Conservation (phyloP, 2,888 invertebrate species). For the Carabus problematicus region DNA sequence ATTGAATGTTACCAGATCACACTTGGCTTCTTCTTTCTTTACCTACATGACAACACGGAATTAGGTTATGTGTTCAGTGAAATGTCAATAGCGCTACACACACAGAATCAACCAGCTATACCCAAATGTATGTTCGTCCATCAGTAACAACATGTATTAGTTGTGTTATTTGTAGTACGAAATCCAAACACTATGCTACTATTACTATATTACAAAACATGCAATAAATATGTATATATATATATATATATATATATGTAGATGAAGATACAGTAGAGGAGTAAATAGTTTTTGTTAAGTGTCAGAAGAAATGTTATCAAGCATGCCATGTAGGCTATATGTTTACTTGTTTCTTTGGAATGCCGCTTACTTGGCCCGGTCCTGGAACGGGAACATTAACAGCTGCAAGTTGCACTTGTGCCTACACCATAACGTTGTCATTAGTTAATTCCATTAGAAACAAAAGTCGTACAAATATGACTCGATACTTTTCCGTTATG, state of each 20-base stretch:
- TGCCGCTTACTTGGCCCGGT: constrained; percentile 10
- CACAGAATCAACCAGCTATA: too few relatives aligned
- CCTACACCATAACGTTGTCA: constrained; percentile 8
- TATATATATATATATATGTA: too few relatives aligned
- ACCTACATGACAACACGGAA: constrained; percentile 3
- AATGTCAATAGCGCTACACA: too few relatives aligned
- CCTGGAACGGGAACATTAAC: constrained; percentile 13
- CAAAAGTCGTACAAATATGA: background rate
- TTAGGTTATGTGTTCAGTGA: too few relatives aligned
- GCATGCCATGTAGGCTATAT: background rate
- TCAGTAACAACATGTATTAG: too few relatives aligned
- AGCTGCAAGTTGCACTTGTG: constrained; percentile 16
- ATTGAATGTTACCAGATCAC: constrained; percentile 24
- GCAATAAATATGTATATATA: too few relatives aligned
- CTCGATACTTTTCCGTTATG: background rate
- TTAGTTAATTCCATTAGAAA: background rate
- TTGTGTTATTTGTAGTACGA: too few relatives aligned
- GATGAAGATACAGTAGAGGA: too few relatives aligned
- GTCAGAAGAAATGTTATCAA: background rate
- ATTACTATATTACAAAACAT: background rate
- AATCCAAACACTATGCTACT: too few relatives aligned
- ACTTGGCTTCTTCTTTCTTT: constrained; percentile 14
- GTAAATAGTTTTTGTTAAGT: background rate
- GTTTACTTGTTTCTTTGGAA: constrained; percentile 21
- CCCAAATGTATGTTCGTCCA: too few relatives aligned